These are phyloP conservation scores for Congeria kusceri DNA, from an alignment of 2,888 invertebrate genomes.

Conservation along the genomic window DNA sequence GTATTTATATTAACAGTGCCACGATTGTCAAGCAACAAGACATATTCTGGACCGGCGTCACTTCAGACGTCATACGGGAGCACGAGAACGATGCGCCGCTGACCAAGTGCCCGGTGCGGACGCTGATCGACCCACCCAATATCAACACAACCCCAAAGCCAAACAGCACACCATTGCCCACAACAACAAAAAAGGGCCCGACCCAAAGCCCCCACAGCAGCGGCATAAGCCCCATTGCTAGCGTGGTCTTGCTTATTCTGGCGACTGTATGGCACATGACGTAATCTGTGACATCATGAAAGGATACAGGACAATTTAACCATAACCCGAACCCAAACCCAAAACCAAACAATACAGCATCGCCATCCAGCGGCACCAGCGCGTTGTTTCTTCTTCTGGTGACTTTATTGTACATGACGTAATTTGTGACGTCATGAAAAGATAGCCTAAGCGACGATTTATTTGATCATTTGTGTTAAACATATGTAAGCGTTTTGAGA, in stretches of 20 bases:
- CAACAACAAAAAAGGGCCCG: not conserved
- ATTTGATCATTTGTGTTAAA: too few species aligned
- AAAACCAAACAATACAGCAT: not conserved
- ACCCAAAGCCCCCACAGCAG: too few species aligned
- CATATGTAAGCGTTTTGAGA: too few species aligned
- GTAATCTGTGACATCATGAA: too few species aligned
- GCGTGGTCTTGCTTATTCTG: too few species aligned
- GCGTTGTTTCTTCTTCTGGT: too few species aligned
- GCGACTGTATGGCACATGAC: too few species aligned
- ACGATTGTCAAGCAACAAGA: conserved; percentile 46
- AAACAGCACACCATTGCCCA: not conserved
- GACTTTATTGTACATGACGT: too few species aligned
- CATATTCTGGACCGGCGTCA: conserved; percentile 52
- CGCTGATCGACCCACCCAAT: conserved; percentile 19
- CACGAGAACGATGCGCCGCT: not conserved
- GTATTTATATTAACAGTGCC: conserved; percentile 28
- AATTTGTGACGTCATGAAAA: too few species aligned
- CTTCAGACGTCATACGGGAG: conserved; percentile 44
- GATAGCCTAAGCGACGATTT: too few species aligned
- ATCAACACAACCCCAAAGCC: conserved; percentile 31
- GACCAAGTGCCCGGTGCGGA: conserved; percentile 26
- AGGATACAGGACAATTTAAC: too few species aligned
- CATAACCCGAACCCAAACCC: conserved; percentile 37
- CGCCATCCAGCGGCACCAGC: not conserved
- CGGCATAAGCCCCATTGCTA: too few species aligned